These are phyloP conservation scores for Piezodorus guildinii DNA, from an alignment of 1,140 invertebrate genomes.

Conservation along the genomic window DNA sequence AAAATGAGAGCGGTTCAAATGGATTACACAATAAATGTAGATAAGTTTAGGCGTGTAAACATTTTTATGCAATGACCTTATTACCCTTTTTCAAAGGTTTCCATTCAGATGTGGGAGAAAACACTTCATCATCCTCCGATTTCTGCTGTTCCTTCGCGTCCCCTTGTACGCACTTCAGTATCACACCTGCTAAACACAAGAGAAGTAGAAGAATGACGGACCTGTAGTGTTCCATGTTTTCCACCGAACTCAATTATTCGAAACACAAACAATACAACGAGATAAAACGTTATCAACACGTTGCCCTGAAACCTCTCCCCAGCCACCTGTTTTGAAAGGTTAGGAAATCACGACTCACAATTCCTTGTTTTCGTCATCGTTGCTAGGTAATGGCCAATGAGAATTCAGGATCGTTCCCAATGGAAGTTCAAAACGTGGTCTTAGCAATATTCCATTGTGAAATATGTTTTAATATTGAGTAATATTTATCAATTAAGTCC, in stretches of 20 bases:
- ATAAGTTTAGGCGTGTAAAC: no score
- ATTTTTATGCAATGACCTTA: not conserved
- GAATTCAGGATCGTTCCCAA: not conserved
- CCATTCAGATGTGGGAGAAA: slow-evolving; percentile 21
- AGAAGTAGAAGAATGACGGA: not conserved
- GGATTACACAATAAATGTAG: no score
- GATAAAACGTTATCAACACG: slow-evolving; percentile 6
- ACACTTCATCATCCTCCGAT: slow-evolving; percentile 9
- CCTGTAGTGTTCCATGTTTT: slow-evolving; percentile 3
- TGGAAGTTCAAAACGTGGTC: not conserved
- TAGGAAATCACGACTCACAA: not conserved
- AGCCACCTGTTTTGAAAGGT: not conserved
- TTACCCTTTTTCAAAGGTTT: slow-evolving; percentile 22
- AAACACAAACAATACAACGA: not conserved
- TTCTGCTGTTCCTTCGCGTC: slow-evolving; percentile 6
- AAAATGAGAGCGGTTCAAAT: not conserved
- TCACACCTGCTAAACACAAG: not conserved
- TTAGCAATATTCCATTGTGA: no score
- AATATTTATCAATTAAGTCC: no score
- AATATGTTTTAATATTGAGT: no score
- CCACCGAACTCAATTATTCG: no score
- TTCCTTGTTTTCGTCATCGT: not conserved
- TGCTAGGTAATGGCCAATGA: slow-evolving; percentile 3
- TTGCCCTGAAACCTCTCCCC: not conserved
- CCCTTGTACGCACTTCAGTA: not conserved